Conservation (phyloP, 2,888 invertebrate genomes). For the Vannuccia rotundouncinata region DNA sequence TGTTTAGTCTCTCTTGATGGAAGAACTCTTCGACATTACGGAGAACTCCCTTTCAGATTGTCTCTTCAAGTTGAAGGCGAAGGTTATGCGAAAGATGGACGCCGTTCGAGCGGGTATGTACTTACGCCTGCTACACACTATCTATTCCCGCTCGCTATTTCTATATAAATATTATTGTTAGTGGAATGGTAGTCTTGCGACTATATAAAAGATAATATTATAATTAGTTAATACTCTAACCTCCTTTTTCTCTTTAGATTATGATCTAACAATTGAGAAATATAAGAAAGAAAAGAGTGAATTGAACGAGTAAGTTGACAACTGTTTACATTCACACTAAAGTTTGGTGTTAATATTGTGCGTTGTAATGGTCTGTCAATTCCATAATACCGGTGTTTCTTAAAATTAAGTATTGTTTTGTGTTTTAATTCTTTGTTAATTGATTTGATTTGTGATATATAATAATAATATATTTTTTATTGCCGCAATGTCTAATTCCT, state of each 20-base stretch:
- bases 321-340: too few species aligned
- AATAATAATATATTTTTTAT: too few species aligned
- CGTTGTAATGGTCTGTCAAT: too few species aligned
- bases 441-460: neutral
- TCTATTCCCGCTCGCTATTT: too few species aligned
- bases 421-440: neutral
- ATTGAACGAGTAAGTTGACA: neutral
- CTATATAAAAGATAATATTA: too few species aligned
- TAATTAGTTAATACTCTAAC: neutral
- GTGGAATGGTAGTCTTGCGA: too few species aligned
- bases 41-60: neutral
- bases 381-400: neutral
- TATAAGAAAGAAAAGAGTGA: neutral
- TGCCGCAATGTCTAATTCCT: too few species aligned
- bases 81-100: neutral
- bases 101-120: neutral
- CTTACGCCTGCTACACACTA: too few species aligned
- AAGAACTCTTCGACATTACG: neutral
- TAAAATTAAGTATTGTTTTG: neutral
- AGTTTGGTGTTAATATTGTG: too few species aligned
- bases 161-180: too few species aligned
- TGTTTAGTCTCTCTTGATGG: neutral
- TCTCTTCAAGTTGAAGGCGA: neutral
- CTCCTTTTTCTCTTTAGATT: neutral
- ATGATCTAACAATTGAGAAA: neutral